A percentile compares a stretch with the other conserved stretches of the same genome.
phyloP scores from a whole-genome alignment of 2,113 vertebrate genomes.

The Pachypanchax playfairii region DNA sequence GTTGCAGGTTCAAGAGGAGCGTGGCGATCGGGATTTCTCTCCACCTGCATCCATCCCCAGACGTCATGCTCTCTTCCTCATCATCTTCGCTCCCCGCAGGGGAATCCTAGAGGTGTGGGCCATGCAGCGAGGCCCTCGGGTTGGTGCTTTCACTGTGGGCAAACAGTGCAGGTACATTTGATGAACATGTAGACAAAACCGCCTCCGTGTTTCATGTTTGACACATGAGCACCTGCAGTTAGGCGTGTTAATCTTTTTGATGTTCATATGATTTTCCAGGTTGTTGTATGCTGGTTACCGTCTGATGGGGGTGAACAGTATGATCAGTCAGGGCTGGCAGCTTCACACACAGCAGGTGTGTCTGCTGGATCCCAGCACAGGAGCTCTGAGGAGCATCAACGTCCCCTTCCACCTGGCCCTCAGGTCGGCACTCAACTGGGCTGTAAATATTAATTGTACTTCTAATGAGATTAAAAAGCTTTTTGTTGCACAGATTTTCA shows the following conservation, averaged over 20 bases:
- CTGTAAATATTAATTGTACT: no score
- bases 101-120: slow-evolving; percentile 98
- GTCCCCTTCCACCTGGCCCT: slow-evolving; percentile 96
- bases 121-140: slow-evolving; percentile 93
- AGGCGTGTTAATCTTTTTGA: neutral
- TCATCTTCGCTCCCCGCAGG: slow-evolving; percentile 93
- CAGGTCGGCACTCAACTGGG: slow-evolving; percentile 80
- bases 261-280: slow-evolving; percentile 67
- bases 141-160: slow-evolving; percentile 96
- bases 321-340: slow-evolving; percentile 96
- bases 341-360: slow-evolving; percentile 96
- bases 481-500: neutral
- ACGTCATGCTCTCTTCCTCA: slow-evolving; percentile 90
- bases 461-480: neutral
- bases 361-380: slow-evolving; percentile 89
- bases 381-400: slow-evolving; percentile 86
- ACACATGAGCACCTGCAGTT: neutral
- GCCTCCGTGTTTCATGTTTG: neutral
- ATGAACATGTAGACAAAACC: neutral
- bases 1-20: slow-evolving; percentile 91
- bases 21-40: slow-evolving; percentile 86
- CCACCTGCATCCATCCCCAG: slow-evolving; percentile 80
- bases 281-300: slow-evolving; percentile 94
- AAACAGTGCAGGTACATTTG: slow-evolving; percentile 89
- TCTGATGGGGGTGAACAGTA: slow-evolving; percentile 98